phyloP scores from a whole-genome alignment of 2,797 vertebrate species.

The Malacoctenus gilli region DNA sequence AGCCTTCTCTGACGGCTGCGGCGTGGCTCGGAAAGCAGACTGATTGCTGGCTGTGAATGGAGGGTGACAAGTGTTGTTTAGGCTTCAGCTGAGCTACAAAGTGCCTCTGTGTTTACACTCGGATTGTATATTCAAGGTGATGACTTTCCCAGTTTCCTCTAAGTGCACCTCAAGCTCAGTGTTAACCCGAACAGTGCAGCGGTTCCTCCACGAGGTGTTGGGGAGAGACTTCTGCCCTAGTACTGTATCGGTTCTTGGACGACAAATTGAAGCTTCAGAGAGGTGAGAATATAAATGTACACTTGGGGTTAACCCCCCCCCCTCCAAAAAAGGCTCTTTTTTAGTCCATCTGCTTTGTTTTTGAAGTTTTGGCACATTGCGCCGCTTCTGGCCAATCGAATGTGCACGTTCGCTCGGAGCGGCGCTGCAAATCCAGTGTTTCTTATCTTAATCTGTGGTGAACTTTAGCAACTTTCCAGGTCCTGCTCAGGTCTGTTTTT shows the following conservation, averaged over 20 bases:
- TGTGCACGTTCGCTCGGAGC: too few species aligned
- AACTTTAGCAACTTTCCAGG: too few species aligned
- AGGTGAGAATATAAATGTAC: too few species aligned
- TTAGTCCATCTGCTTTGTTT: too few species aligned
- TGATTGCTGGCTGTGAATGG: constrained; percentile 52
- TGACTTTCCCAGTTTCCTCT: constrained; percentile 33
- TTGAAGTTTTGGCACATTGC: too few species aligned
- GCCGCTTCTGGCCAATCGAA: too few species aligned
- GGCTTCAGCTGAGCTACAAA: constrained; percentile 42
- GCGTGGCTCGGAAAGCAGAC: constrained; percentile 59
- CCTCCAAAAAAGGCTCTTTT: too few species aligned
- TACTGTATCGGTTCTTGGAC: constrained; percentile 4
- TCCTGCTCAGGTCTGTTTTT: too few species aligned
- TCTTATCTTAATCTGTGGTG: too few species aligned
- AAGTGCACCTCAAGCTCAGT: constrained; percentile 43
- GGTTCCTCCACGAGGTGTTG: constrained; percentile 9
- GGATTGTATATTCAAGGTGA: constrained; percentile 48
- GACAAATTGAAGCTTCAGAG: background rate
- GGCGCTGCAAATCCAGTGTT: too few species aligned
- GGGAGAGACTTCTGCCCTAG: constrained; percentile 19
- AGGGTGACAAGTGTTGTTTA: constrained; percentile 61
- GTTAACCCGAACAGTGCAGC: constrained; percentile 32
- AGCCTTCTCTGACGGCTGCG: constrained; percentile 55
- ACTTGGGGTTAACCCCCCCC: too few species aligned
- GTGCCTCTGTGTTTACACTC: constrained; percentile 55